These are phyloP conservation scores for Synanceia verrucosa DNA, from an alignment of 2,797 vertebrate genomes.

Conservation along the genomic window DNA sequence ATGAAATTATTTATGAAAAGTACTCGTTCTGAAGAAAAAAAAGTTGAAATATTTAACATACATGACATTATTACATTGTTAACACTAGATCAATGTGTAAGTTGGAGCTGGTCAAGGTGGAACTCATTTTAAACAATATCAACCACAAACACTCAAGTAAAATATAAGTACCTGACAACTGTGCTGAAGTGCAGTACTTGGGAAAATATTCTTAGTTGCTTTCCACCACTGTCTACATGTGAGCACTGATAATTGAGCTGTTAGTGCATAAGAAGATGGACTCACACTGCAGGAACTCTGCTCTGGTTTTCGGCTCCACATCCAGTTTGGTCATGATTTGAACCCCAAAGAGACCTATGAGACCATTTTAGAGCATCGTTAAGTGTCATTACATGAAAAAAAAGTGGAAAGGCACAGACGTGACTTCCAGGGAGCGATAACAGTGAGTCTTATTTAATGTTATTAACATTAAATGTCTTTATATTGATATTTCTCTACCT, in stretches of 20 bases:
- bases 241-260: not conserved
- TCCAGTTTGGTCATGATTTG: not conserved
- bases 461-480: not conserved
- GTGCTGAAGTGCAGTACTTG: not conserved
- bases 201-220: not conserved
- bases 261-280: conserved; percentile 10
- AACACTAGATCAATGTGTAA: too few species aligned
- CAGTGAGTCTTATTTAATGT: not conserved
- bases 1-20: too few species aligned
- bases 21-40: not conserved
- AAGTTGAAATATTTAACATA: not conserved
- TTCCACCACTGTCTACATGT: not conserved
- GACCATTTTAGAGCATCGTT: not conserved
- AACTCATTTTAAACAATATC: not conserved
- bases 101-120: not conserved
- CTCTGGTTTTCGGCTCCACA: conserved; percentile 58
- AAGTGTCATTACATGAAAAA: not conserved
- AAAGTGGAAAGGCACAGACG: too few species aligned
- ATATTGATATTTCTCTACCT: not conserved
- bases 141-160: not conserved
- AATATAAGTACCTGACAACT: not conserved
- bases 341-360: conserved; percentile 8
- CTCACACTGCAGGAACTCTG: conserved; percentile 72
- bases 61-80: not conserved
- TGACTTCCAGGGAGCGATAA: too few species aligned